Base-by-base conservation (phyloP, 2,888 invertebrate genomes). In the Neelides folsomi region DNA sequence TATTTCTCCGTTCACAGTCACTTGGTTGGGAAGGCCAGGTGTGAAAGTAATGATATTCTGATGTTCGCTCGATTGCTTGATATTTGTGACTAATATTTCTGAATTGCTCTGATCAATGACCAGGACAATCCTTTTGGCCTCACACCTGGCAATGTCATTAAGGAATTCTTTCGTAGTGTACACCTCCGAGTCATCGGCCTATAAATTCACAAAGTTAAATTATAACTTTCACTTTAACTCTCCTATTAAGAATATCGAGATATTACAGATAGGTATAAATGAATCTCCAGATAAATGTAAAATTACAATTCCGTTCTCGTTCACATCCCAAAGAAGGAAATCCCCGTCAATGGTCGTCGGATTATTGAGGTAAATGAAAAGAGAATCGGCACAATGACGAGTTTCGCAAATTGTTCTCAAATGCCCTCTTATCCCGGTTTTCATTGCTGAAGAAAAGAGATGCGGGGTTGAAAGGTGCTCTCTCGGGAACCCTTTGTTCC, bases 71-170 rank as follows among this genome's bases (percentile, higher is more conserved):
- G 60, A 59, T 38, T 53, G 49, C 48, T 58, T 59, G 27, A 64
- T 39, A 12, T 27, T 41, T 10, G 70, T 52, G 35, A 61, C 42
- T 34, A 64, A 47, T 37, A 55, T 49, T 35, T 64, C 72, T 1
- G 73, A 68, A 60, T 71, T 73, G 60, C 72, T 73, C 62, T 75
- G 74, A 60, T 76, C 76, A 2, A 69, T 71, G 4, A 76, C 64
- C 10, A 75, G 55, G 38, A 73, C 67, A 12, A 75, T 71, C 36
- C 73, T 68, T 2, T 69, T 67, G 0, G 75, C 74, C 35, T 66
- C 60, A 60, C 76, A 76, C 27, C 68, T 65, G 1, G 68, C 62
- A 5, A 74, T 65, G 59, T 76, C 76, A 0, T 68, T 65, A 46
- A 73, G 65, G 49, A 76, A 66, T 58, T 76, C 75, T n/a, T 68